Conservation (phyloP, 2,888 invertebrate genomes). For the Acrobasis consociella region DNA sequence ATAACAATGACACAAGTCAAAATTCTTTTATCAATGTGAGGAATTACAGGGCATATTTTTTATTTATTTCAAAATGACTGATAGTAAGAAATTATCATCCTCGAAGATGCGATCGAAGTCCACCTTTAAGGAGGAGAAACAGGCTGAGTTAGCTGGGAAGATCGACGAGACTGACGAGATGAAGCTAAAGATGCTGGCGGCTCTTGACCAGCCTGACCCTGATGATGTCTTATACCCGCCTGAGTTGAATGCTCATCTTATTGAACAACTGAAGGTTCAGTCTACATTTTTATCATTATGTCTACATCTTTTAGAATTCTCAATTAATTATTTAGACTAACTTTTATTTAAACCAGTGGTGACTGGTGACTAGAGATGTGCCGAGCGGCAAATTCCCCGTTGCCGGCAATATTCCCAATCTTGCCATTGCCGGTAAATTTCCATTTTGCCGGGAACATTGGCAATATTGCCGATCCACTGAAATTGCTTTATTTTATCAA, state of each 20-base stretch:
- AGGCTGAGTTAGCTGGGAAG: conserved; percentile 58
- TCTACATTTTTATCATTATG: neutral
- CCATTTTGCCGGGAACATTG: too few species aligned
- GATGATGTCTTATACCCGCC: conserved; percentile 82
- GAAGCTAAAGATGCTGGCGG: conserved; percentile 73
- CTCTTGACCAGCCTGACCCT: conserved; percentile 61
- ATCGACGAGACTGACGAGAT: conserved; percentile 79
- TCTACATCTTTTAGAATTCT: too few species aligned
- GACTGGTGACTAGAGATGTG: too few species aligned
- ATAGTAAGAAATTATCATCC: conserved; percentile 38
- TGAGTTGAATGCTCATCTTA: conserved; percentile 83
- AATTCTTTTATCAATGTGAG: neutral
- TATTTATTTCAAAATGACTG: conserved; percentile 46
- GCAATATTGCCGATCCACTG: too few species aligned
- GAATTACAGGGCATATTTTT: conserved; percentile 1
- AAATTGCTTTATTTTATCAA: too few species aligned
- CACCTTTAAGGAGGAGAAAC: conserved; percentile 56
- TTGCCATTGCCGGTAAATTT: too few species aligned
- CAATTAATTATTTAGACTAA: too few species aligned
- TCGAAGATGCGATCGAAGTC: conserved; percentile 44
- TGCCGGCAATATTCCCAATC: too few species aligned
- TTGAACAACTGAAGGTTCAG: conserved; percentile 81
- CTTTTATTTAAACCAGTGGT: too few species aligned
- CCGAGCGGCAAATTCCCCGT: too few species aligned
- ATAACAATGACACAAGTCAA: conserved; percentile 5